phyloP scores from a whole-genome alignment of 2,888 invertebrate genomes.

The Pegoplata infirma region DNA sequence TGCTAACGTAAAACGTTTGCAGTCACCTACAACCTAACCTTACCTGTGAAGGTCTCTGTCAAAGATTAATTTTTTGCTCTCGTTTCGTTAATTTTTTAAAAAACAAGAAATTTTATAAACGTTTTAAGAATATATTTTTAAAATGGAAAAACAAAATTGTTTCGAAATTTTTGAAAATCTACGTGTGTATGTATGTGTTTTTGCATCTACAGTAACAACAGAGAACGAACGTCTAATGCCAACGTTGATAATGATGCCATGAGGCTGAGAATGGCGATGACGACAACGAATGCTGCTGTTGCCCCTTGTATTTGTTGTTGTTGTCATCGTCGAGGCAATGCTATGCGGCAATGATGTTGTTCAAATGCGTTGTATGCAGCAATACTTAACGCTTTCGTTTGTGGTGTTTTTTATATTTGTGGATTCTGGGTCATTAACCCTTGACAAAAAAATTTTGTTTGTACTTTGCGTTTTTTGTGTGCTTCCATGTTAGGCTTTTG shows the following conservation, averaged over 20 bases:
- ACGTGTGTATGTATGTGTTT: not conserved
- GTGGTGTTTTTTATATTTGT: constrained; percentile 41
- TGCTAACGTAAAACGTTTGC: too few relatives aligned
- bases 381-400: constrained; percentile 49
- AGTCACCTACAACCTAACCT: too few relatives aligned
- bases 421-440: constrained; percentile 76
- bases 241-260: not conserved
- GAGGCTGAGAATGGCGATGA: constrained; percentile 1
- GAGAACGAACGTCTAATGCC: constrained; percentile 38
- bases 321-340: not conserved
- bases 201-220: constrained; percentile 12
- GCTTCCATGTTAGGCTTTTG: constrained; percentile 50
- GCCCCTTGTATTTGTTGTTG: not conserved
- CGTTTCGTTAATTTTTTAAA: too few relatives aligned
- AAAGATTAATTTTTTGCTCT: not conserved
- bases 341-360: constrained; percentile 19
- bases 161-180: not conserved
- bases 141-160: not conserved
- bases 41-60: not conserved
- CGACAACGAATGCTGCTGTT: not conserved
- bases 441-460: constrained; percentile 68
- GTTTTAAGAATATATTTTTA: constrained; percentile 15
- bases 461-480: constrained; percentile 34
- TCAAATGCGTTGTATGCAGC: constrained; percentile 50
- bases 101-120: not conserved